Conservation (phyloP, 2,888 invertebrate genomes). For the Lysandra bellargus region DNA sequence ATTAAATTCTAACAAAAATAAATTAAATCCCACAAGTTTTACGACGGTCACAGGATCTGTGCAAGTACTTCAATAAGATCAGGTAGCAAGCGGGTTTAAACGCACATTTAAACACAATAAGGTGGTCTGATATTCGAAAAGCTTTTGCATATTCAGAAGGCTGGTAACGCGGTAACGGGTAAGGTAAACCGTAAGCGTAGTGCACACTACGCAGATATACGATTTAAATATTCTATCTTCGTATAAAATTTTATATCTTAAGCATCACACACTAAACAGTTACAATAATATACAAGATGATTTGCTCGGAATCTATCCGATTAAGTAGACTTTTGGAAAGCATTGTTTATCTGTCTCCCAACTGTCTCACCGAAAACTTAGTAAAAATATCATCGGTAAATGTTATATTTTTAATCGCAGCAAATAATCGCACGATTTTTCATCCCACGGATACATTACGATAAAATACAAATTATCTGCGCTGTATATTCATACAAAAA, state of each 20-base stretch:
- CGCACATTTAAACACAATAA: constrained; percentile 56
- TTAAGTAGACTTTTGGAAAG: too few relatives aligned
- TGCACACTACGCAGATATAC: background rate
- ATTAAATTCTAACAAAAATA: background rate
- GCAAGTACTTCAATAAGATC: constrained; percentile 16
- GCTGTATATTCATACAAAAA: too few relatives aligned
- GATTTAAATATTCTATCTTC: background rate
- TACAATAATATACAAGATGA: too few relatives aligned
- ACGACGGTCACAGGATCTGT: constrained; percentile 2
- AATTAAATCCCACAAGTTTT: background rate
- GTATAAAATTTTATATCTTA: background rate
- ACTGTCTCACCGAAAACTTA: too few relatives aligned
- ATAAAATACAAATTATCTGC: too few relatives aligned
- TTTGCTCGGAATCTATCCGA: too few relatives aligned
- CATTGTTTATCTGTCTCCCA: too few relatives aligned
- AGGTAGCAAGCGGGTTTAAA: constrained; percentile 40
- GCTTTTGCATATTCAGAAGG: constrained; percentile 73
- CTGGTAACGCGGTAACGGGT: constrained; percentile 43
- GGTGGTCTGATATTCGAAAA: constrained; percentile 65
- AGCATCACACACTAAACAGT: too few relatives aligned
- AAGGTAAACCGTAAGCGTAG: background rate
- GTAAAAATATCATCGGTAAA: too few relatives aligned
- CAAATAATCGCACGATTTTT: too few relatives aligned
- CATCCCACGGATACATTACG: too few relatives aligned
- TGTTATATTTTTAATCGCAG: too few relatives aligned